phyloP scores from a whole-genome alignment of 2,113 vertebrate species.

The Shinisaurus crocodilurus region DNA sequence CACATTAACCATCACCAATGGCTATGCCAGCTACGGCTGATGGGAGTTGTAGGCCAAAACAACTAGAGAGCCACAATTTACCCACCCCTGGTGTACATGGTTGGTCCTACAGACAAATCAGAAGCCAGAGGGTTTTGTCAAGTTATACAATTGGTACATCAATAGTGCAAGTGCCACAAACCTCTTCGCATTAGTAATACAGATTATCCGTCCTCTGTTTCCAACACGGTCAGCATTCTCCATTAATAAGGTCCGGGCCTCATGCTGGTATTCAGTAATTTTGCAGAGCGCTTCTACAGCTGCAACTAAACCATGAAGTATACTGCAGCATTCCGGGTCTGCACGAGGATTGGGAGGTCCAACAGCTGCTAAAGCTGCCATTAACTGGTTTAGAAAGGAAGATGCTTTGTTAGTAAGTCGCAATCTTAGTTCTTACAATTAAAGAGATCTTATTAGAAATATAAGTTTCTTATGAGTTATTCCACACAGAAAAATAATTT shows the following conservation, averaged over 20 bases:
- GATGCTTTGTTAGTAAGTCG: background rate
- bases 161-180: conserved; percentile 46
- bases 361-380: conserved; percentile 92
- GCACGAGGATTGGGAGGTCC: conserved; percentile 94
- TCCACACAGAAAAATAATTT: background rate
- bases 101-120: too few species aligned
- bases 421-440: background rate
- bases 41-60: too few species aligned
- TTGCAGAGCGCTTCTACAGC: conserved; percentile 95
- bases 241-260: conserved; percentile 88
- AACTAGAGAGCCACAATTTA: too few species aligned
- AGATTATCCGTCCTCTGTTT: conserved; percentile 95
- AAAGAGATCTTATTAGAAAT: background rate
- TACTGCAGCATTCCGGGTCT: conserved; percentile 97
- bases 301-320: conserved; percentile 93
- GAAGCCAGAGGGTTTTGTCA: too few species aligned
- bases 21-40: too few species aligned
- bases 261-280: conserved; percentile 94
- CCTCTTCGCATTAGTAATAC: conserved; percentile 97
- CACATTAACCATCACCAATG: too few species aligned
- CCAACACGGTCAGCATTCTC: conserved; percentile 94
- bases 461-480: background rate
- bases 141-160: background rate
- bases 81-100: too few species aligned
- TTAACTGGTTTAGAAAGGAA: conserved; percentile 78